These are phyloP conservation scores for Erythrocebus patas DNA, from an alignment of 2,113 vertebrate species.

Conservation along the genomic window DNA sequence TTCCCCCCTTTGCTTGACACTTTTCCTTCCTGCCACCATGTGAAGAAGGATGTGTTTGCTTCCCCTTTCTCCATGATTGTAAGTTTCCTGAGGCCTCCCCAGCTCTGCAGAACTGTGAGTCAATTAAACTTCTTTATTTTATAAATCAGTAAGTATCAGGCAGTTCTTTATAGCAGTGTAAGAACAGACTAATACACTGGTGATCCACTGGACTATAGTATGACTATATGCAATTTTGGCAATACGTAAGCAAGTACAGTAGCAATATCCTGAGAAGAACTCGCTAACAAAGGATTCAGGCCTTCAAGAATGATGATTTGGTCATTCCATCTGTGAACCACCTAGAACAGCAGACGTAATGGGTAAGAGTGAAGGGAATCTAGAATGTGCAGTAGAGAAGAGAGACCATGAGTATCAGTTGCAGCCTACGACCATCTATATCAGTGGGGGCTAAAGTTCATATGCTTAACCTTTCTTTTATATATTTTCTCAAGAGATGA, in stretches of 20 bases:
- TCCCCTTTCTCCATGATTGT: too few relatives aligned
- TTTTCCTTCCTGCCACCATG: too few relatives aligned
- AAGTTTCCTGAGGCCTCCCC: too few relatives aligned
- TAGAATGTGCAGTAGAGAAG: background rate
- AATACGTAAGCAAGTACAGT: background rate
- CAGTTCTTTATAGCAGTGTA: too few relatives aligned
- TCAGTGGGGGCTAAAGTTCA: background rate
- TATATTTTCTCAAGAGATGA: background rate
- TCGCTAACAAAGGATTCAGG: background rate
- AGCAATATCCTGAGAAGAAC: background rate
- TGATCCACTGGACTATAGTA: background rate
- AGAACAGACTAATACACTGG: background rate
- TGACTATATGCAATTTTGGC: background rate
- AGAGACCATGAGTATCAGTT: background rate
- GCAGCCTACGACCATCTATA: background rate
- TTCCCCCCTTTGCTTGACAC: too few relatives aligned
- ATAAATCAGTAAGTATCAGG: too few relatives aligned
- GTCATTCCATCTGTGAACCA: background rate
- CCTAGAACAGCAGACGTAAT: background rate
- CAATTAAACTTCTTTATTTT: too few relatives aligned
- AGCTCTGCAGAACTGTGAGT: too few relatives aligned
- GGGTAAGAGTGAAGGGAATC: background rate
- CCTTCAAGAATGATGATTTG: background rate
- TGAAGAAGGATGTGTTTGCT: too few relatives aligned
- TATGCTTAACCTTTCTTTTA: background rate